These are phyloP conservation scores for Sipha flava DNA, from an alignment of 1,140 invertebrate genomes.

Conservation along the genomic window DNA sequence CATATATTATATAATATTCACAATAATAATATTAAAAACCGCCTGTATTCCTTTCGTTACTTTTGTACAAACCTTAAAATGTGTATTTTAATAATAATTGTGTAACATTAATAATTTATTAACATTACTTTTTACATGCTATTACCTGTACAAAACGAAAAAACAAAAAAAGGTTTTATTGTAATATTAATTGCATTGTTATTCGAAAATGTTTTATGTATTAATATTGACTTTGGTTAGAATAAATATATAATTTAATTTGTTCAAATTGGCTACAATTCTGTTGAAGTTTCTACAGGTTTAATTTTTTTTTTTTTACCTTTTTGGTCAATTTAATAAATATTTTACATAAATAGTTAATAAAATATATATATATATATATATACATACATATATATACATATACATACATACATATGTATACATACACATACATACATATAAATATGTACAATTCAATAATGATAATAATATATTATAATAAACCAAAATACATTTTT, in stretches of 20 bases:
- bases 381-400: neutral
- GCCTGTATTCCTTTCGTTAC: conserved; percentile 26
- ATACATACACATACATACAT: conserved; percentile 11
- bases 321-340: conserved; percentile 30
- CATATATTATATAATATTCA: conserved; percentile 24
- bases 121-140: conserved; percentile 27
- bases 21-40: conserved; percentile 29
- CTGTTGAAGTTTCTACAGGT: conserved; percentile 16
- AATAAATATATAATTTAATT: conserved; percentile 30
- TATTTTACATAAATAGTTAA: conserved; percentile 30
- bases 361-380: conserved; percentile 27
- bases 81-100: conserved; percentile 27
- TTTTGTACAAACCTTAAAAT: conserved; percentile 29
- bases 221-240: conserved; percentile 27
- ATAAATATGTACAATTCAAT: conserved; percentile 22
- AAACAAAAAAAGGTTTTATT: neutral
- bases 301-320: neutral
- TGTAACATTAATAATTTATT: conserved; percentile 29
- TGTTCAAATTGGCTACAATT: conserved; percentile 30
- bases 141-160: conserved; percentile 30
- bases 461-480: conserved; percentile 20
- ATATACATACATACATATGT: conserved; percentile 14
- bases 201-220: conserved; percentile 24
- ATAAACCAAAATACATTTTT: conserved; percentile 28
- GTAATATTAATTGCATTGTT: conserved; percentile 12